Evolutionary conservation across 2,888 invertebrate genomes (phyloP), one percentile per base, ranked within the genome.

Genomic region (Ennomos erosarius): DNA sequence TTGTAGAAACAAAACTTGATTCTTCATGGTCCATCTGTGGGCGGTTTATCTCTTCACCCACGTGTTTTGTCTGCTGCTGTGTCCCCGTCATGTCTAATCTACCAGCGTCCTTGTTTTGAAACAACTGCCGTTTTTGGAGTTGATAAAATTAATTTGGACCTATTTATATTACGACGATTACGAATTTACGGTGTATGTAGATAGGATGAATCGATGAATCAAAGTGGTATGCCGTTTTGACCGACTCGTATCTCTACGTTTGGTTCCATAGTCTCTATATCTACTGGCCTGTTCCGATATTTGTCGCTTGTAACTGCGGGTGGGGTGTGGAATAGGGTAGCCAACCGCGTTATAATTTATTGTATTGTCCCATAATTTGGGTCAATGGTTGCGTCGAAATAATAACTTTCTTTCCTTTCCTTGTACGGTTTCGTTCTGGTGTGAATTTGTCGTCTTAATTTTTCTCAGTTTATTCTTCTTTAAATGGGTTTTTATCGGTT

Each of bases 231-330:
- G 54, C 43, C 38, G 55, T 53, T 39, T 59, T 64, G 59, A 55
- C 55, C 55, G 55, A 43, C 40, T 50, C 53, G 36, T 49, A 26
- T 36, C 34, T 36, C 26, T 48, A 51, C 51, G 62, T 45, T 55
- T 62, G 43, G 54, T 56, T 68, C 48, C 46, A 37, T 45, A 42
- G 53, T 46, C 57, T 48, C 48, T 67, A 64, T 64, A 60, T 65
- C 57, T 60, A 54, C 47, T 42, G 51, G 62, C 54, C 68, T 72
- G 70, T 71, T 75, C 54, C 74, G 69, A 73, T 76, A 76, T 76
- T 76, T 76, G 77, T 81, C 76, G 71, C 74, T 68, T 68, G 69
- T 73, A 73, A 74, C 72, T 75, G 72, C 75, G 70, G 73, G 69
- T 58, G 74, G 68, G 70, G 61, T 61, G 56, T 49, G 56, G 54